phyloP scores from a whole-genome alignment of 2,888 invertebrate species.

The Tryphoninae sp. region DNA sequence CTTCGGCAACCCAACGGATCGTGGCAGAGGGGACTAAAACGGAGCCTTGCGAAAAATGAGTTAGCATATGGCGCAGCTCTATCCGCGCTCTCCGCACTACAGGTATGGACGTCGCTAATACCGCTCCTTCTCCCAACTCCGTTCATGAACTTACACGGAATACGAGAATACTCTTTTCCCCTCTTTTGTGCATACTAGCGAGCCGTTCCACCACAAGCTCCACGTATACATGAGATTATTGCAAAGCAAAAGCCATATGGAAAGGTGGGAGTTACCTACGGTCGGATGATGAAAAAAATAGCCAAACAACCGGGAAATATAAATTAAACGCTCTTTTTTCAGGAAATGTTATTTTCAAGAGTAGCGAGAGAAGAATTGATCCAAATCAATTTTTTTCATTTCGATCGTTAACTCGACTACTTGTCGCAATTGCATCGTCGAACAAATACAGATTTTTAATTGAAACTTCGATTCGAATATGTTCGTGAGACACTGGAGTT shows the following conservation, averaged over 20 bases:
- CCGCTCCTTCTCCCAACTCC: background rate
- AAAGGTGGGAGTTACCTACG: too few species aligned
- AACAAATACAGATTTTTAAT: too few species aligned
- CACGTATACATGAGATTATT: background rate
- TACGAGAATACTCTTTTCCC: background rate
- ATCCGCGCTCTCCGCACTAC: background rate
- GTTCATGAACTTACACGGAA: background rate
- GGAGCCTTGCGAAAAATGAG: slow-evolving; percentile 30
- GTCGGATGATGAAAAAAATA: too few species aligned
- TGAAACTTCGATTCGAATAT: too few species aligned
- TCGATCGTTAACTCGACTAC: background rate
- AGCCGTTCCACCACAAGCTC: background rate
- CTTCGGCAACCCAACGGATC: slow-evolving; percentile 28
- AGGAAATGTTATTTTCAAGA: too few species aligned
- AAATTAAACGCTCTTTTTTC: too few species aligned
- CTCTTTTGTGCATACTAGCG: background rate
- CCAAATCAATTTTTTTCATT: background rate
- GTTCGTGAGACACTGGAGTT: too few species aligned
- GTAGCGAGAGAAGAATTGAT: background rate
- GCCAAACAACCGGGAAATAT: too few species aligned
- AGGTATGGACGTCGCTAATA: background rate
- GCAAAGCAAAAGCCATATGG: background rate
- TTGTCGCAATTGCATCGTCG: too few species aligned
- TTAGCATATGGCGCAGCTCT: slow-evolving; percentile 23
- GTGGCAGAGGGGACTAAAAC: slow-evolving; percentile 2